Evolutionary conservation across 2,888 invertebrate species (phyloP).

Genomic region (Melangyna quadrimaculata): DNA sequence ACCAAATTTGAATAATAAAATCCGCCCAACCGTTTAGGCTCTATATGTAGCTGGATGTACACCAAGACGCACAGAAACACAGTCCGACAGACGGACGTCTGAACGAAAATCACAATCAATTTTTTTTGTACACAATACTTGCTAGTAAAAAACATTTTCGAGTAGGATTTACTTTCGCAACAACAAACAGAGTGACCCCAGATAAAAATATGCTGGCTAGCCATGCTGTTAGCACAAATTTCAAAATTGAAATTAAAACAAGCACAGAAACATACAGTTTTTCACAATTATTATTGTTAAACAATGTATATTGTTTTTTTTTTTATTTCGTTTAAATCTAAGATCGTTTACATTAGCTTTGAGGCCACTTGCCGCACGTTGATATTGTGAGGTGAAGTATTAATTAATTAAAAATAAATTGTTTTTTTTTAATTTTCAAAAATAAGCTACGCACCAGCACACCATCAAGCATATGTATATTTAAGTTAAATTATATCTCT

Average conservation of each 20-base stretch:
- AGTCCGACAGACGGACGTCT: no score
- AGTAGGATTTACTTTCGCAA: no score
- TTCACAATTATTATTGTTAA: conserved; percentile 28
- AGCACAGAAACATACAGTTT: background rate
- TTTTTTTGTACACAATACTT: no score
- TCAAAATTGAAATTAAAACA: background rate
- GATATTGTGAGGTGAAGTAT: conserved; percentile 3
- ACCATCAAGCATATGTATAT: background rate
- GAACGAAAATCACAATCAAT: no score
- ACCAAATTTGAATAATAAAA: no score
- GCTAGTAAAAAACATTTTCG: no score
- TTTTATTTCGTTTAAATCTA: conserved; percentile 42
- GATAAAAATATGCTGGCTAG: no score
- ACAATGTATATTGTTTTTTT: conserved; percentile 22
- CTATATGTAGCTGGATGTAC: no score
- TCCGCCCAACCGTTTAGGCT: no score
- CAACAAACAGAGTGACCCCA: no score
- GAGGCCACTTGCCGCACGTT: conserved; percentile 36
- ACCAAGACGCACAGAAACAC: no score
- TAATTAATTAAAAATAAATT: conserved; percentile 53
- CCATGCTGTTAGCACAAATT: background rate
- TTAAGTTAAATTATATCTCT: conserved; percentile 3
- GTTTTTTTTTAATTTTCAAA: conserved; percentile 38
- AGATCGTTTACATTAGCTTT: conserved; percentile 36
- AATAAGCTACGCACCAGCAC: conserved; percentile 29